Base-by-base conservation (phyloP, 2,797 vertebrate genomes). In the Momotus momota region DNA sequence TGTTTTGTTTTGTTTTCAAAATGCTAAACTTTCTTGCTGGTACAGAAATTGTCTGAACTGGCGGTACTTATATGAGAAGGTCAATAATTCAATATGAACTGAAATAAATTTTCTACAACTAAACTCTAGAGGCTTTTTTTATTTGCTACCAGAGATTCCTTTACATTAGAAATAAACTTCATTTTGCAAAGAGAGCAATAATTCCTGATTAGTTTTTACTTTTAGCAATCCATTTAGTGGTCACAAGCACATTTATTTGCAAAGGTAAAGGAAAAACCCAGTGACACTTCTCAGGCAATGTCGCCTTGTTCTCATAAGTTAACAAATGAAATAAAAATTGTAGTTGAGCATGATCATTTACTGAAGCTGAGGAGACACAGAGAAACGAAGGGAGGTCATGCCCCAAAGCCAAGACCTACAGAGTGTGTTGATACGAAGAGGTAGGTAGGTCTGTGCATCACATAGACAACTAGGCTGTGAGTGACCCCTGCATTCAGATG, bases 81-180 rank as follows among this genome's bases (percentile, higher is more conserved):
- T 88, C 79, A 79, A 90, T 93, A 94, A 95, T n/a, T 91, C 93
- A 82, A 64, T 94, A 75, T 62, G 77, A 90, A 73, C 65, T 8
- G 5, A 79, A 91, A 54, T 20, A 81, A 69, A 64, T 81, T 75
- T 92, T 73, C 62, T 78, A 25, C 3, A 1, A 35, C 81, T 91
- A 84, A 89, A 20, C 67, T 86, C 49, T 49, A 41, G 55, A 87
- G 55, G 13, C 3, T 43, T 86, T 77, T 64, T 65, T 17, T 60
- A n/a, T 48, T 69, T 81, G 14, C 58, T 81, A 64, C 40, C 9
- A 79, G 48, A 49, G 20, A 52, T 86, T 58, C 38, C 41, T 70
- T 72, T 72, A 58, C 46, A 40, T 43, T 85, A 73, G 46, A 82
- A 93, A 12, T 26, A 80, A 38, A 14, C 23, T 78, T 82, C 18